phyloP scores from a whole-genome alignment of 2,888 invertebrate species.

The Timandra comae region DNA sequence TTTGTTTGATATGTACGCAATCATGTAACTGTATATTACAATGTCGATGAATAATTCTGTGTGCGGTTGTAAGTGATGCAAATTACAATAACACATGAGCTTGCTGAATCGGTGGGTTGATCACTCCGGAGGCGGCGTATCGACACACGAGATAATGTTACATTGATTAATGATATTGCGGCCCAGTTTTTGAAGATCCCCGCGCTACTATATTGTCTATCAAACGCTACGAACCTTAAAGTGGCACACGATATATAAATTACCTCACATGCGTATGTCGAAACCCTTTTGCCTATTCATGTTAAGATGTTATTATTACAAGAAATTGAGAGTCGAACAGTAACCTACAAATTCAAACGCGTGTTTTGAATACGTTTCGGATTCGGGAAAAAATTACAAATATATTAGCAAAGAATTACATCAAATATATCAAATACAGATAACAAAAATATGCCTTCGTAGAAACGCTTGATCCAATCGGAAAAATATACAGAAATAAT shows the following conservation, averaged over 20 bases:
- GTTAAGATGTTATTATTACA: conserved; percentile 33
- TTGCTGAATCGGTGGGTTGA: conserved; percentile 28
- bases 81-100: conserved; percentile 28
- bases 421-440: too few species aligned
- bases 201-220: conserved; percentile 34
- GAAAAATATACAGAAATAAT: too few species aligned
- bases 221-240: conserved; percentile 7
- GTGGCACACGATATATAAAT: conserved; percentile 47
- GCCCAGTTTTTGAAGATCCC: conserved; percentile 39
- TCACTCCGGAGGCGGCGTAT: conserved; percentile 24
- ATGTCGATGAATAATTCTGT: conserved; percentile 11
- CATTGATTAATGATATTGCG: conserved; percentile 57
- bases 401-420: too few species aligned
- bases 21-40: conserved; percentile 1
- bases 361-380: conserved; percentile 1
- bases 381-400: too few species aligned
- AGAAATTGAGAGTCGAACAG: conserved; percentile 19
- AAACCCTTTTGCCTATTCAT: conserved; percentile 34
- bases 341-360: conserved; percentile 10
- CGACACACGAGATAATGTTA: conserved; percentile 42
- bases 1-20: conserved; percentile 13
- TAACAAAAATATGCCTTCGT: too few species aligned
- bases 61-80: conserved; percentile 13
- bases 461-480: too few species aligned
- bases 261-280: conserved; percentile 36